Conservation (phyloP, 1,140 invertebrate genomes). For the Trichonephila inaurata region DNA sequence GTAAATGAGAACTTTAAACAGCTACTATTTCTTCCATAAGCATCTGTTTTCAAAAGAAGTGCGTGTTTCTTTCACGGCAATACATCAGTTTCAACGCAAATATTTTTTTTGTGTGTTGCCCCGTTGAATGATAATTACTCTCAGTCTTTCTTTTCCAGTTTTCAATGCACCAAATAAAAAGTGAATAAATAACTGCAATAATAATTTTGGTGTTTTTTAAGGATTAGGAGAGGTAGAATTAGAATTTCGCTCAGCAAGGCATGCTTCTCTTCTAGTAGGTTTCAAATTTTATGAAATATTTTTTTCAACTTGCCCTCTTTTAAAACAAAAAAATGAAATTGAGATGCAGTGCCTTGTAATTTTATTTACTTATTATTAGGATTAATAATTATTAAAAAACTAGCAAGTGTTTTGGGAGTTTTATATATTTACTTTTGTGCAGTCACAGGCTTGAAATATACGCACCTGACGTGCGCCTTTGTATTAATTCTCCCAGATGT, state of each 20-base stretch:
- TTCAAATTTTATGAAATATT: not conserved
- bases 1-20: constrained; percentile 62
- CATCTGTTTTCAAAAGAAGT: not conserved
- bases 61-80: not conserved
- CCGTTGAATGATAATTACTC: constrained; percentile 16
- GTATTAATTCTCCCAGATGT: no score
- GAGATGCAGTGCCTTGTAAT: not conserved
- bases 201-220: not conserved
- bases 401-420: no score
- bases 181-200: constrained; percentile 3
- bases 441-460: no score
- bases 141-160: constrained; percentile 4
- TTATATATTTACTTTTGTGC: no score
- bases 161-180: constrained; percentile 34
- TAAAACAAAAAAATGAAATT: not conserved
- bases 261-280: not conserved
- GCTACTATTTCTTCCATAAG: constrained; percentile 42
- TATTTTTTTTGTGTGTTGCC: not conserved
- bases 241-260: no score
- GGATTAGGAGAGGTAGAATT: not conserved
- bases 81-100: not conserved
- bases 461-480: no score
- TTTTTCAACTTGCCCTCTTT: not conserved
- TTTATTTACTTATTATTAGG: not conserved
- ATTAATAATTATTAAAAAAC: no score